These are phyloP conservation scores for Scopus umbretta DNA, from an alignment of 2,113 vertebrate species.

Conservation along the genomic window DNA sequence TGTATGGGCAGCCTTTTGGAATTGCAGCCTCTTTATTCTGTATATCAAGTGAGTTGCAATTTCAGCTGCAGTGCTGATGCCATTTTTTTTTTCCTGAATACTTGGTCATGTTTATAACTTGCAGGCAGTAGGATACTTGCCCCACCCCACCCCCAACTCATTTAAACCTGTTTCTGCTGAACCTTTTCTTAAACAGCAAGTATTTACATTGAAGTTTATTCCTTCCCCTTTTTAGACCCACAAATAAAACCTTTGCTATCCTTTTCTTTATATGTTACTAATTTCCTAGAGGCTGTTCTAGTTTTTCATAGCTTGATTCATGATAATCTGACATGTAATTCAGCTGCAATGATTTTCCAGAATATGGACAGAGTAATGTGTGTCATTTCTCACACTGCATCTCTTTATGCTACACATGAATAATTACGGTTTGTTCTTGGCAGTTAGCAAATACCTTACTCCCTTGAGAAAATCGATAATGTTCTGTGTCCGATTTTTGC, in stretches of 20 bases:
- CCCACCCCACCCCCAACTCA: too few species aligned
- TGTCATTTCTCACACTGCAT: neutral
- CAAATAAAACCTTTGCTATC: neutral
- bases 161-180: neutral
- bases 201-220: neutral
- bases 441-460: constrained; percentile 29
- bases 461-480: constrained; percentile 15
- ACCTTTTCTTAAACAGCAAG: neutral
- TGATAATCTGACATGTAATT: neutral
- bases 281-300: constrained; percentile 1
- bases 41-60: neutral
- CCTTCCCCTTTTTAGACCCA: neutral
- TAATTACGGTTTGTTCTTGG: constrained; percentile 22
- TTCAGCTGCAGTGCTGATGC: neutral
- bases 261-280: neutral
- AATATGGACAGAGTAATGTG: neutral
- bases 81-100: neutral
- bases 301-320: neutral
- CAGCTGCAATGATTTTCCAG: neutral
- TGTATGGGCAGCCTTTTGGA: neutral
- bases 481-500: constrained; percentile 28
- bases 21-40: neutral
- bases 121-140: neutral
- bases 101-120: neutral
- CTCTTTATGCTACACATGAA: neutral